Base-by-base conservation (phyloP, 2,888 invertebrate genomes). In the Athrips mouffetella region DNA sequence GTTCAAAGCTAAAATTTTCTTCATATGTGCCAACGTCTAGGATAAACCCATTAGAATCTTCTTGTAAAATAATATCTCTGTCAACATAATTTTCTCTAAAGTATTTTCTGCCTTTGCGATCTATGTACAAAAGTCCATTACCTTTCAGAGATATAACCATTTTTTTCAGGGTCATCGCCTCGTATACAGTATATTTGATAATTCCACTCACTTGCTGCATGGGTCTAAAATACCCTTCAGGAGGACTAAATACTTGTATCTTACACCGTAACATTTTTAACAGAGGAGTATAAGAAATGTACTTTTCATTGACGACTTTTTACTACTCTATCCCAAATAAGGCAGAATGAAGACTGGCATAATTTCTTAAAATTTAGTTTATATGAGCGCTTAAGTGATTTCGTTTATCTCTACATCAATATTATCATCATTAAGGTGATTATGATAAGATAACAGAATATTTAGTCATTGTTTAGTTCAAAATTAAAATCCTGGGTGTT, bases 221-320 rank as follows among this genome's bases (percentile, higher is more conserved):
- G 21, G 35, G 35, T 10, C n/a, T 35, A 16, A 45, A 45, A 6
- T 13, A 2, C 10, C 25, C 16, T 25, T 25, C 45, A 16, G 15
- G 8, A 16, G 21, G 25, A 35, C 15, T 25, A 33, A 47, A 44
- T n/a, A 29, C 23, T 18, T 23, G 40, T 49, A 50, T 53, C 45
- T 51, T 42, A 46, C 49, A 47, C 44, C 50, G 33, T 30, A 39
- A 10, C 37, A 37, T 37, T 37, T 3, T 37, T n/a, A 8, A 37
- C n/a, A n/a, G n/a, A 35, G 10, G 3, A 18, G 5, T n/a, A 13
- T 15, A n/a, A n/a, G n/a, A n/a, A n/a, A n/a, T n/a, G n/a, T n/a
- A n/a, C n/a, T n/a, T n/a, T n/a, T n/a, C n/a, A n/a, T n/a, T n/a
- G n/a, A n/a, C n/a, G n/a, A n/a, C n/a, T n/a, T n/a, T n/a, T n/a